Conservation (phyloP, 1,140 invertebrate genomes). For the Arion vulgaris region DNA sequence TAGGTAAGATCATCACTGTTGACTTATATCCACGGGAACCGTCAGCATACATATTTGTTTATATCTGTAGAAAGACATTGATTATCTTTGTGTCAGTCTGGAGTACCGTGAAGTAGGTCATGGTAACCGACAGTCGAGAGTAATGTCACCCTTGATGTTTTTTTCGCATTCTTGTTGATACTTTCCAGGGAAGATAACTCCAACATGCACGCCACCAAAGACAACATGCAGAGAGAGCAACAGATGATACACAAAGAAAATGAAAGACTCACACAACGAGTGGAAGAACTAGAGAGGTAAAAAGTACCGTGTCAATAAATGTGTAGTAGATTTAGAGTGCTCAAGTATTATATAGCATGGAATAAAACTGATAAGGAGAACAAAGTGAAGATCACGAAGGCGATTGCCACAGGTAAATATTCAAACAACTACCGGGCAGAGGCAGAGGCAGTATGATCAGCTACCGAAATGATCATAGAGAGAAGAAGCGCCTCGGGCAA, state of each 20-base stretch:
- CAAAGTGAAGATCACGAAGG: too few species aligned
- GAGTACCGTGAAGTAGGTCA: not conserved
- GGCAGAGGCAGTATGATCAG: too few species aligned
- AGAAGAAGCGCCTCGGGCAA: too few species aligned
- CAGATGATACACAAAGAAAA: slow-evolving; percentile 92
- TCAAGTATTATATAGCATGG: too few species aligned
- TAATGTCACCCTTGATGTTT: not conserved
- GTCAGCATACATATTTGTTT: not conserved
- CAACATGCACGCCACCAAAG: slow-evolving; percentile 85
- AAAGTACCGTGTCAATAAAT: too few species aligned
- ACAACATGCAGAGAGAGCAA: slow-evolving; percentile 88
- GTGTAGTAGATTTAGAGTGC: too few species aligned
- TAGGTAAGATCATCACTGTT: too few species aligned
- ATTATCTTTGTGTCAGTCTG: not conserved
- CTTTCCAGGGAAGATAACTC: slow-evolving; percentile 82
- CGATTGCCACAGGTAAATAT: too few species aligned
- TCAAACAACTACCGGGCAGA: too few species aligned
- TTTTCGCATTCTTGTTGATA: not conserved
- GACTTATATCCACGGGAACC: too few species aligned
- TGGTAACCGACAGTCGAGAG: not conserved
- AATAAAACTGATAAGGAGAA: too few species aligned
- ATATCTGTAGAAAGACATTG: not conserved
- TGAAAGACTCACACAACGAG: slow-evolving; percentile 86
- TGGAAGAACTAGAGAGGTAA: slow-evolving; percentile 79
- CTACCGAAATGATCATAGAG: too few species aligned